Evolutionary conservation across 2,113 vertebrate genomes (phyloP).

Genomic region (Cephalopterus ornatus): DNA sequence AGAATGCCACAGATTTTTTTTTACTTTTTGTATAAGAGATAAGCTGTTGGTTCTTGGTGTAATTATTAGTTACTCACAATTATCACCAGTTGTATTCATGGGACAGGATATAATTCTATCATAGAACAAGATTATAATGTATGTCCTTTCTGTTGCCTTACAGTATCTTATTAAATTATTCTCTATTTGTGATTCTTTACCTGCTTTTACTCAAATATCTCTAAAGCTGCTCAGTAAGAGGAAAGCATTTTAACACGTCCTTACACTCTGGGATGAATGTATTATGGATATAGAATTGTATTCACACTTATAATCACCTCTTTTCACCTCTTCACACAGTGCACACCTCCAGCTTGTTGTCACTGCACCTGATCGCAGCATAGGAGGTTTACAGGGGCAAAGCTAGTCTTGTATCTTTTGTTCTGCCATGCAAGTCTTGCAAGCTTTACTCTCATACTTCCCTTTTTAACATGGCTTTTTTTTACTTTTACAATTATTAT

Average conservation of each 20-base stretch:
- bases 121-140: background rate
- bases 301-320: background rate
- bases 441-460: background rate
- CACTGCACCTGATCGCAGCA: background rate
- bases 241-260: background rate
- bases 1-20: background rate
- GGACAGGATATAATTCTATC: background rate
- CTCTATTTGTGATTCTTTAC: background rate
- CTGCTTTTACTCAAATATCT: background rate
- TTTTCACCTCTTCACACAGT: background rate
- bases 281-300: background rate
- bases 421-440: background rate
- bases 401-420: background rate
- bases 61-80: background rate
- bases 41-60: background rate
- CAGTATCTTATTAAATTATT: background rate
- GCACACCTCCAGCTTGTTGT: background rate
- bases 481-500: background rate
- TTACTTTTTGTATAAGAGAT: background rate
- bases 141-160: background rate
- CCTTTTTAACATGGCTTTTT: background rate
- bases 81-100: background rate
- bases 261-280: background rate
- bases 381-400: background rate
- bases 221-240: background rate